These are phyloP conservation scores for Antheraea mylitta DNA, from an alignment of 1,140 invertebrate genomes.

Conservation along the genomic window DNA sequence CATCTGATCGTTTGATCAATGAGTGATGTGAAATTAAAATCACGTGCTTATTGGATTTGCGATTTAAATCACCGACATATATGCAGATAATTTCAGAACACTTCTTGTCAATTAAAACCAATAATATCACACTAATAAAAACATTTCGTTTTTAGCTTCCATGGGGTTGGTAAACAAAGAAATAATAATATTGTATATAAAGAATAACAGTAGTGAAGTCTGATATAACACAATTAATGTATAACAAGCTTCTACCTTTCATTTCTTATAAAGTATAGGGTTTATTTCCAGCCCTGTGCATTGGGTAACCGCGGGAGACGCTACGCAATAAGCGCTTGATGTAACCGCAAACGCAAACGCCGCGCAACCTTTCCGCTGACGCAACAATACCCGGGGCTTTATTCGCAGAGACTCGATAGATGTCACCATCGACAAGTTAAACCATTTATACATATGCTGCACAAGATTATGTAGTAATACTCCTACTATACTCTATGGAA, in stretches of 20 bases:
- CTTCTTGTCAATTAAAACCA: no score
- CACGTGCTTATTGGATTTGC: no score
- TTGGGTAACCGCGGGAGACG: slow-evolving; percentile 18
- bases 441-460: slow-evolving; percentile 7
- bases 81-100: no score
- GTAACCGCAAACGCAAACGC: slow-evolving; percentile 11
- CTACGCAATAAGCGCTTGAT: slow-evolving; percentile 17
- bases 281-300: slow-evolving; percentile 10
- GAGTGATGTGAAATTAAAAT: no score
- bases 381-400: slow-evolving; percentile 4
- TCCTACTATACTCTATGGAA: neutral
- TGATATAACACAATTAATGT: neutral
- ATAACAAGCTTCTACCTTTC: slow-evolving; percentile 7
- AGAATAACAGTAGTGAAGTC: neutral
- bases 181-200: no score
- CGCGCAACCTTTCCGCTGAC: slow-evolving; percentile 16
- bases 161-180: no score
- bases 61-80: no score
- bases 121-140: no score
- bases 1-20: no score
- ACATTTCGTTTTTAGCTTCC: no score
- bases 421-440: slow-evolving; percentile 3
- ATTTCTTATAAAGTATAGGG: slow-evolving; percentile 10
- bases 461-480: neutral
- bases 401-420: neutral